Percentiles rank a stretch among this genome's conserved stretches.
phyloP scores from a whole-genome alignment of 2,888 invertebrate genomes.

The Athalia circularis region DNA sequence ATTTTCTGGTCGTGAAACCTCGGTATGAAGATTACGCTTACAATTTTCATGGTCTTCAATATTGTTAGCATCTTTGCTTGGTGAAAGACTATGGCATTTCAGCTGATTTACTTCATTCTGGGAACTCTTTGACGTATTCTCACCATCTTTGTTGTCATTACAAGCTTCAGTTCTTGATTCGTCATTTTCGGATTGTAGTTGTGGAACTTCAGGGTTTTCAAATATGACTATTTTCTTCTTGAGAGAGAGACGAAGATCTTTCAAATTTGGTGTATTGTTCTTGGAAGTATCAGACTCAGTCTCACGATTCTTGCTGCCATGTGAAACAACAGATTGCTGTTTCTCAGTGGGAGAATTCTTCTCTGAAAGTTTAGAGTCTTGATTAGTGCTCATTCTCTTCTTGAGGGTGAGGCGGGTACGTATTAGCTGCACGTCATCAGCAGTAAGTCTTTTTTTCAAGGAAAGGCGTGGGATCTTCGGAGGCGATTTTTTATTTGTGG shows the following conservation, averaged over 20 bases:
- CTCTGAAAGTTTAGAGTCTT: neutral
- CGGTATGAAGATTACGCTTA: neutral
- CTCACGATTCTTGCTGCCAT: neutral
- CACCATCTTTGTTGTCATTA: neutral
- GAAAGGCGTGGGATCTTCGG: no score
- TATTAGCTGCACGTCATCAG: neutral
- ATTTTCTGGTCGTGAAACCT: neutral
- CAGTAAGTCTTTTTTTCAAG: no score
- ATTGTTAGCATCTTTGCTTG: neutral
- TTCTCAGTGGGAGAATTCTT: neutral
- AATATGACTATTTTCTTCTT: neutral
- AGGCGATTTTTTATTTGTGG: no score
- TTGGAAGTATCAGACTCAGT: neutral
- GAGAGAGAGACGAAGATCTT: neutral
- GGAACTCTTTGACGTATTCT: neutral
- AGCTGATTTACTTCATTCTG: neutral
- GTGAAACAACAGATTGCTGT: neutral
- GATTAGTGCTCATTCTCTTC: neutral
- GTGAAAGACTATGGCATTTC: neutral
- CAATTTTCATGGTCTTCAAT: neutral
- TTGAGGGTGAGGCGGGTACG: constrained; percentile 6
- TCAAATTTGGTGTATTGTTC: neutral
- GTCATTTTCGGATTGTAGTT: neutral
- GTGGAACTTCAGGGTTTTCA: no score
- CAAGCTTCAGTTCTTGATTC: no score